phyloP scores from a whole-genome alignment of 2,888 invertebrate species.

The Melieria crassipennis region DNA sequence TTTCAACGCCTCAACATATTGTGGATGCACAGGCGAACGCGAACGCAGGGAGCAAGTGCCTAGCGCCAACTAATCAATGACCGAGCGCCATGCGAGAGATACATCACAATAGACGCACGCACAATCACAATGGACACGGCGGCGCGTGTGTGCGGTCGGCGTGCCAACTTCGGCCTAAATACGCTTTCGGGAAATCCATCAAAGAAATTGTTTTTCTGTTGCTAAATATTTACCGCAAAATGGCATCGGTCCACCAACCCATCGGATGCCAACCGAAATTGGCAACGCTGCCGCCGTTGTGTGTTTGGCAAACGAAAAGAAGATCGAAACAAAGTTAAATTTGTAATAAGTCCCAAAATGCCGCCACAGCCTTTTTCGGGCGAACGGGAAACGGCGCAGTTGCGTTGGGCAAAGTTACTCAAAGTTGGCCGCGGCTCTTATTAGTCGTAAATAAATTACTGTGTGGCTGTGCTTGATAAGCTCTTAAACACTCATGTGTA shows the following conservation, averaged over 20 bases:
- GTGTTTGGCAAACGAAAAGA: neutral
- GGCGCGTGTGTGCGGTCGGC: neutral
- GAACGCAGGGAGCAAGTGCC: too few relatives aligned
- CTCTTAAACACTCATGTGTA: constrained; percentile 4
- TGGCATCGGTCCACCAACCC: too few relatives aligned
- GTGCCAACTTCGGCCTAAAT: neutral
- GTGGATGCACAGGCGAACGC: too few relatives aligned
- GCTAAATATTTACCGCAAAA: too few relatives aligned
- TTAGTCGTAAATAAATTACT: constrained; percentile 13
- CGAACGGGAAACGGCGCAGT: too few relatives aligned
- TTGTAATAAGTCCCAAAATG: too few relatives aligned
- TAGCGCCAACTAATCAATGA: too few relatives aligned
- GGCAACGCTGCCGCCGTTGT: neutral
- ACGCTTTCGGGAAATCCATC: constrained; percentile 35
- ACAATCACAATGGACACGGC: neutral
- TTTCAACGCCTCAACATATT: too few relatives aligned
- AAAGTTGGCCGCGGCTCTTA: constrained; percentile 1
- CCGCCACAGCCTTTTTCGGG: too few relatives aligned
- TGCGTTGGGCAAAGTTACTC: neutral
- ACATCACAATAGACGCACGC: too few relatives aligned
- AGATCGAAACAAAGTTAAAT: too few relatives aligned
- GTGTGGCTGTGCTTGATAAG: constrained; percentile 14
- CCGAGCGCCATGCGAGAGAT: too few relatives aligned
- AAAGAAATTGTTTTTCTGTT: constrained; percentile 42
- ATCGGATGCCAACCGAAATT: neutral